Base-by-base conservation (phyloP, 2,888 invertebrate genomes). In the Gnatocerus cornutus region DNA sequence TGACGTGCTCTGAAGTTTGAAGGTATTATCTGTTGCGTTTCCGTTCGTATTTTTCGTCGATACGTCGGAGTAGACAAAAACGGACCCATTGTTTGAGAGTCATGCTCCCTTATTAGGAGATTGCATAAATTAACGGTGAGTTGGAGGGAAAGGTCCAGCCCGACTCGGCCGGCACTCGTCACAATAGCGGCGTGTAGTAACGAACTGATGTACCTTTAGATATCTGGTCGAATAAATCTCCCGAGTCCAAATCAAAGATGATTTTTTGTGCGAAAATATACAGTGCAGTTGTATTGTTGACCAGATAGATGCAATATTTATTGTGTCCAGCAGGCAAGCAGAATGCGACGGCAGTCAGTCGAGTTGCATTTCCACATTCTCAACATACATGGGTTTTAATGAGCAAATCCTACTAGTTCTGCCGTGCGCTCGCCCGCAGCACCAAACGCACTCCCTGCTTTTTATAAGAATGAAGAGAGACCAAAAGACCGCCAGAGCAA, bases 341-440 rank as follows among this genome's bases (percentile, higher is more conserved):
- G 83, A 84, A 83, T 83, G 83, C 81, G 81, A 80, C 82, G 80
- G 81, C 80, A 80, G 79, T 76, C 79, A 78, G 79, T 80, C 78
- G 79, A 83, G 80, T 82, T 82, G 83, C 82, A 80, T 84, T 84
- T 84, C 84, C 83, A 84, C 84, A 84, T 84, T 84, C 83, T 81
- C 83, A 78, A 82, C 84, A 84, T 84, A 84, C 82, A 82, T 83
- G 83, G 79, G 80, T 83, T 84, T 84, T 84, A 84, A 84, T 84
- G 84, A 84, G 83, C 83, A 78, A 82, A 81, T 80, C 80, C 73
- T 75, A 73, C 72, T 75, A 74, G 77, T 73, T 71, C 72, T 70
- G 72, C 73, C 74, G 76, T 75, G 73, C 75, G 74, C 74, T 71
- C 71, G 70, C 74, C 72, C 69, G 55, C 68, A 73, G 69, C 72